A percentile compares a stretch with the other conserved stretches of the same genome.
phyloP scores from a whole-genome alignment of 2,113 vertebrate genomes.

The Sorex fumeus region DNA sequence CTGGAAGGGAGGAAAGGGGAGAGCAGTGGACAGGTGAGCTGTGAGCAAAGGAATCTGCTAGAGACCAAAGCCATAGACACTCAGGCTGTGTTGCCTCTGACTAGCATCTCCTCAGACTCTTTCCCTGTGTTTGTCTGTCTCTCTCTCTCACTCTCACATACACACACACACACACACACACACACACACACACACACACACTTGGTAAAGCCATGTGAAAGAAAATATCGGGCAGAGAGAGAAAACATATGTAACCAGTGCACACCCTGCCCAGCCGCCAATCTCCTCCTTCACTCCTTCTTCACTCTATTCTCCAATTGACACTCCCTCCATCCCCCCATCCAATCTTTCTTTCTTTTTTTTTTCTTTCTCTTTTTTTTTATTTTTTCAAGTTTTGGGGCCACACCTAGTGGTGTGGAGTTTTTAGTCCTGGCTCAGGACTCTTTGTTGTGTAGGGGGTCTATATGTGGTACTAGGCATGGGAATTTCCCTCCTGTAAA shows the following conservation, averaged over 20 bases:
- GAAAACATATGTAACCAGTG: not conserved
- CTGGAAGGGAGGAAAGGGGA: conserved; percentile 32
- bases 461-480: no score
- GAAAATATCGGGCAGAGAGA: not conserved
- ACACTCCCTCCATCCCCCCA: not conserved
- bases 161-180: not conserved
- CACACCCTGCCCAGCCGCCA: not conserved
- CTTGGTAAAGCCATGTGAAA: not conserved
- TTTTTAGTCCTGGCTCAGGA: no score
- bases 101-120: not conserved
- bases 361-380: no score
- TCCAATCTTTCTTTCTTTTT: no score
- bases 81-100: not conserved
- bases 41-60: conserved; percentile 26
- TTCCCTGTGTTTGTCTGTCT: not conserved
- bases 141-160: not conserved
- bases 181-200: not conserved
- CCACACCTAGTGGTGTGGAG: no score
- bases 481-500: no score
- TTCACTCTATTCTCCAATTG: not conserved
- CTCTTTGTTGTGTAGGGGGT: no score
- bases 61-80: not conserved
- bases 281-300: not conserved
- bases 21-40: conserved; percentile 48
- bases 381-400: no score